Base-by-base conservation (phyloP, 30 jellyfish, hydroid and myxozoan species). In the Catostylus mosaicus region DNA sequence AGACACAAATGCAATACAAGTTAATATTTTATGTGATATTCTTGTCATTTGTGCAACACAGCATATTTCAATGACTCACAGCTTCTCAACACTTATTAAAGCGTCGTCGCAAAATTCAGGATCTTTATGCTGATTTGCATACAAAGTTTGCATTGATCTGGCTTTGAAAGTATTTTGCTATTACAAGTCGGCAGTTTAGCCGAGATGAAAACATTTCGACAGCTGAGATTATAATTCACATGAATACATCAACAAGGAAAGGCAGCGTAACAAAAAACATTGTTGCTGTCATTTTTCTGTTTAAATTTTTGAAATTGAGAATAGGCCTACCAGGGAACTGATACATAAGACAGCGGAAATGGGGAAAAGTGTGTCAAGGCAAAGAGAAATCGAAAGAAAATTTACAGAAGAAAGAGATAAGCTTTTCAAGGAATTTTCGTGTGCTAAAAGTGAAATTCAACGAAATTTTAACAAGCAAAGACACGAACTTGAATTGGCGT, bases 281-380 rank as follows among this genome's bases (percentile, higher is more conserved):
- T n/a, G n/a, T n/a, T n/a, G n/a, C n/a, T n/a, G n/a, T n/a, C n/a
- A n/a, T n/a, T n/a, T n/a, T n/a, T n/a, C n/a, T n/a, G n/a, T n/a
- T n/a, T n/a, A n/a, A n/a, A n/a, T n/a, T n/a, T 7, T 40, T 5
- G 54, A 40, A 40, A 40, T 7, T 40, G 7, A 40, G 11, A 40
- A 40, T 40, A 40, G 54, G 54, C 54, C 54, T 7, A 40, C 54
- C 54, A 7, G 14, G 54, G 7, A 5, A 7, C n/a, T n/a, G n/a
- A n/a, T n/a, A n/a, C n/a, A n/a, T 16, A 8, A 43, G 3, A 29
- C n/a, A n/a, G 6, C 43, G 30, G 57, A 32, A 36, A 81, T 81
- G 91, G 91, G 91, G 5, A 81, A 81, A 60, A 67, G 84, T 31
- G 61, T 54, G 5, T 81, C 91, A 30, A 63, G 54, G 23, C 91